Percentiles rank a stretch among this genome's conserved stretches.
Evolutionary conservation across 2,888 invertebrate genomes (phyloP).

Genomic region (Choristoneura rosaceana): DNA sequence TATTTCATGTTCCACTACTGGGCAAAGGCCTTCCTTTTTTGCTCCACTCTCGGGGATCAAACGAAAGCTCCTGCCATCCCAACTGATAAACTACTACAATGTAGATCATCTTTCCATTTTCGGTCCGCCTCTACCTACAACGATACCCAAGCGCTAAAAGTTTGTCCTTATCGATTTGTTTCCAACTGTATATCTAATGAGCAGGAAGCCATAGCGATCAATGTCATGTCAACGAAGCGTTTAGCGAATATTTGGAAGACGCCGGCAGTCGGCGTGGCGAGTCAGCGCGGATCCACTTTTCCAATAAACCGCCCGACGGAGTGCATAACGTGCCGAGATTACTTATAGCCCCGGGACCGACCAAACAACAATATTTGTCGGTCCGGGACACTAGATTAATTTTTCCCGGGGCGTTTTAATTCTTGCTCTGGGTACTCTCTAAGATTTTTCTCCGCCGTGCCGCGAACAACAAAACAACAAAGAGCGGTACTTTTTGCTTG

Average conservation of each 20-base stretch:
- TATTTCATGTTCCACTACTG: too few relatives aligned
- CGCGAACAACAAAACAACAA: slow-evolving; percentile 32
- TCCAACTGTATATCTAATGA: background rate
- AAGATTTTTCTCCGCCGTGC: slow-evolving; percentile 26
- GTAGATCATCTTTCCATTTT: too few relatives aligned
- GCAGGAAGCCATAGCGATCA: background rate
- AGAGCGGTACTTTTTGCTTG: slow-evolving; percentile 20
- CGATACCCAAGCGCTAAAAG: too few relatives aligned
- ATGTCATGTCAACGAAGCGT: slow-evolving; percentile 17
- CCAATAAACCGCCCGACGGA: slow-evolving; percentile 75
- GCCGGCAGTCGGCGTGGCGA: slow-evolving; percentile 46
- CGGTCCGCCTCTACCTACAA: too few relatives aligned
- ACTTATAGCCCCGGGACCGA: slow-evolving; percentile 74
- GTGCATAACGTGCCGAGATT: slow-evolving; percentile 81
- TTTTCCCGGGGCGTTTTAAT: slow-evolving; percentile 73
- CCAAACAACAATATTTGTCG: slow-evolving; percentile 82
- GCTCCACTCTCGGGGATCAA: too few relatives aligned
- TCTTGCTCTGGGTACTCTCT: slow-evolving; percentile 29
- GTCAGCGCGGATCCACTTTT: slow-evolving; percentile 65
- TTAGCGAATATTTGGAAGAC: slow-evolving; percentile 55
- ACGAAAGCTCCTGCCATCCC: too few relatives aligned
- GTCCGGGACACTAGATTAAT: slow-evolving; percentile 77
- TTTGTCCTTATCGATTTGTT: background rate
- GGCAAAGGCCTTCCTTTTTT: too few relatives aligned
- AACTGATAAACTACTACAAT: too few relatives aligned